A percentile compares a stretch with the other conserved stretches of the same genome.
Conservation (phyloP, 1,140 invertebrate species). For the Coelopa frigida region DNA sequence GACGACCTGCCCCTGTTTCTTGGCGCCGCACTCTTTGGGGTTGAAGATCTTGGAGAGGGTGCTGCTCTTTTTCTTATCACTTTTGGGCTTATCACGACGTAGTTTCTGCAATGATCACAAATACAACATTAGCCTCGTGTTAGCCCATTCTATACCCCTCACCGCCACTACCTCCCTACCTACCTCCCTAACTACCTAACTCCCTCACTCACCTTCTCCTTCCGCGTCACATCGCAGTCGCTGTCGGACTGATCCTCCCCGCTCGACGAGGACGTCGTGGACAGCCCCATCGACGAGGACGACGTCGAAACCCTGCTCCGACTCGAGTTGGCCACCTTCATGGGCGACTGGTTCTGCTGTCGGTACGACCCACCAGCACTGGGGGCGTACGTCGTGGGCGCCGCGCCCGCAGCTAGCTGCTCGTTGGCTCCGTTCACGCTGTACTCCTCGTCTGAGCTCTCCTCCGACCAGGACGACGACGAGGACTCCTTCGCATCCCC, state of each 20-base stretch:
- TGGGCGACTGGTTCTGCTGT: conserved; percentile 14
- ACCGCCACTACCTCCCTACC: too few species aligned
- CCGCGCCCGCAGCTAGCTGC: conserved; percentile 13
- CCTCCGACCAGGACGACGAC: conserved; percentile 17
- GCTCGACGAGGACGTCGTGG: conserved; percentile 8
- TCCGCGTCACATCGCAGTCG: conserved; percentile 4
- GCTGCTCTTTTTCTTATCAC: conserved; percentile 64
- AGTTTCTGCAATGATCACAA: conserved; percentile 3
- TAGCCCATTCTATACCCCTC: too few species aligned
- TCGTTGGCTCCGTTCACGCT: conserved; percentile 11
- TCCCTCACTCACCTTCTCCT: too few species aligned
- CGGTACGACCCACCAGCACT: conserved; percentile 10
- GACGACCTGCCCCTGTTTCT: conserved; percentile 47
- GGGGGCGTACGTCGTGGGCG: conserved; percentile 13
- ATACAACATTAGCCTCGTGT: neutral
- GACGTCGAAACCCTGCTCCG: conserved; percentile 5
- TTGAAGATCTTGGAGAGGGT: conserved; percentile 62
- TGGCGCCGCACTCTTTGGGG: conserved; percentile 51
- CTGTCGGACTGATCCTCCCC: conserved; percentile 15
- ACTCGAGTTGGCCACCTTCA: conserved; percentile 11
- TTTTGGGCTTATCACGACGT: conserved; percentile 32
- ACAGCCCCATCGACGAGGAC: conserved; percentile 10
- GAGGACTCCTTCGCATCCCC: neutral
- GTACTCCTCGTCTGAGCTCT: conserved; percentile 16
- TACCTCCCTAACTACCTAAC: too few species aligned